Percentiles rank a stretch among this genome's conserved stretches.
phyloP scores from a whole-genome alignment of 2,113 vertebrate species.

The Chitala chitala region DNA sequence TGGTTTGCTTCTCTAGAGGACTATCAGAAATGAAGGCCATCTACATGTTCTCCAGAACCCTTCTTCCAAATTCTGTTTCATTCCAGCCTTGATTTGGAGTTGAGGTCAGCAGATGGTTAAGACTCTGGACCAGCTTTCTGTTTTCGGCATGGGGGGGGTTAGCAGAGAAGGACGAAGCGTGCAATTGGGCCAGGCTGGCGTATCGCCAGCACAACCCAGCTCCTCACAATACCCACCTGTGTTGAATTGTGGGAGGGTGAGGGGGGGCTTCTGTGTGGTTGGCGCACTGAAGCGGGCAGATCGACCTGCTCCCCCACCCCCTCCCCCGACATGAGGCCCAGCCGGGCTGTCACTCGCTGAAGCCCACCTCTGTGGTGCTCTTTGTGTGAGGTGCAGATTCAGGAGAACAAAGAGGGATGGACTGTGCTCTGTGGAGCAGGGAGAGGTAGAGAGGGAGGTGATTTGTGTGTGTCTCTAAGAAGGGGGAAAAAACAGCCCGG shows the following conservation, averaged over 20 bases:
- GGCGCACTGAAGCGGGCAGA: constrained; percentile 36
- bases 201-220: constrained; percentile 49
- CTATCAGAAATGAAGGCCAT: constrained; percentile 13
- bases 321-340: constrained; percentile 26
- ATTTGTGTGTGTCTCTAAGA: constrained; percentile 24
- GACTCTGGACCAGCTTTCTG: not conserved
- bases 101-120: constrained; percentile 32
- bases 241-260: constrained; percentile 42
- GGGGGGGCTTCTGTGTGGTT: constrained; percentile 22
- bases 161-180: constrained; percentile 45
- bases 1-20: not conserved
- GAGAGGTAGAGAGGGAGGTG: not conserved
- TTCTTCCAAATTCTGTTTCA: not conserved
- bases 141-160: constrained; percentile 23
- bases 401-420: constrained; percentile 34
- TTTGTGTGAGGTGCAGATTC: constrained; percentile 44
- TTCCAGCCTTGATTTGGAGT: not conserved
- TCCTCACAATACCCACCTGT: constrained; percentile 60
- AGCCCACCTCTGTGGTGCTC: constrained; percentile 44
- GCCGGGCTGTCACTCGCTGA: constrained; percentile 38
- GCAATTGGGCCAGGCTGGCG: constrained; percentile 47
- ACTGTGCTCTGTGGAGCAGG: constrained; percentile 17
- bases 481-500: constrained; percentile 15
- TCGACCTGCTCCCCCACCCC: constrained; percentile 26
- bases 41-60: constrained; percentile 2